Conservation (phyloP, 1,140 invertebrate species). For the Panulirus ornatus region DNA sequence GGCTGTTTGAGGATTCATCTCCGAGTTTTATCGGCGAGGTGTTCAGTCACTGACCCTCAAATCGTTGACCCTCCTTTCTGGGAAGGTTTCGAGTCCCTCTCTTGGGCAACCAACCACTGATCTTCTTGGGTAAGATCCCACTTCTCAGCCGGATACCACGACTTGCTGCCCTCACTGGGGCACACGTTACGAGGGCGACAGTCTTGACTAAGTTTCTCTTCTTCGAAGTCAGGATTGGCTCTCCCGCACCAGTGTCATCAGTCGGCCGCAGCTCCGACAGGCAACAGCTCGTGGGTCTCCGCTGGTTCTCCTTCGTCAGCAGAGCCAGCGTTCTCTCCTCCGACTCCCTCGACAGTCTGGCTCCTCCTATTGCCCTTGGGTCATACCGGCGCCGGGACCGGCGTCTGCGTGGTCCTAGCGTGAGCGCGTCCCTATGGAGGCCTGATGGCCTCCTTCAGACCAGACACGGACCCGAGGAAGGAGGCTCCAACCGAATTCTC, state of each 20-base stretch:
- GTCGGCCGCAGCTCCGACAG: neutral
- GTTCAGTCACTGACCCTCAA: too few species aligned
- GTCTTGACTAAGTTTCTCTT: too few species aligned
- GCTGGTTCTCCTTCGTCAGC: neutral
- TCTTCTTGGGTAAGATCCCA: neutral
- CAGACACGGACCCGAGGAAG: slow-evolving; percentile 73
- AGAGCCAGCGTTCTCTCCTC: neutral
- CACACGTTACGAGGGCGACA: too few species aligned
- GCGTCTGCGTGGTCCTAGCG: slow-evolving; percentile 41
- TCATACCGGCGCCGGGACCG: slow-evolving; percentile 45
- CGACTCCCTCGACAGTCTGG: too few species aligned
- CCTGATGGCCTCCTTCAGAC: slow-evolving; percentile 67
- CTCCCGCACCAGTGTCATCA: neutral
- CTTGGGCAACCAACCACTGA: neutral
- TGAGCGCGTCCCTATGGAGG: slow-evolving; percentile 75
- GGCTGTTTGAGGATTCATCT: too few species aligned
- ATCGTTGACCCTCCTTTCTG: too few species aligned
- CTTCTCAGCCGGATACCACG: neutral
- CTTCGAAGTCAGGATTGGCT: neutral
- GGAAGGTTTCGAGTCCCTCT: neutral
- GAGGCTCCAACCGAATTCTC: slow-evolving; percentile 65
- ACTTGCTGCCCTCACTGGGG: neutral
- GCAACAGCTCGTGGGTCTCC: neutral
- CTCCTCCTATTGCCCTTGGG: slow-evolving; percentile 1
- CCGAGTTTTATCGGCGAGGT: too few species aligned